Evolutionary conservation across 2,797 vertebrate genomes (phyloP), one percentile per base, ranked within the genome.

Genomic region (Centropyge bicolor): DNA sequence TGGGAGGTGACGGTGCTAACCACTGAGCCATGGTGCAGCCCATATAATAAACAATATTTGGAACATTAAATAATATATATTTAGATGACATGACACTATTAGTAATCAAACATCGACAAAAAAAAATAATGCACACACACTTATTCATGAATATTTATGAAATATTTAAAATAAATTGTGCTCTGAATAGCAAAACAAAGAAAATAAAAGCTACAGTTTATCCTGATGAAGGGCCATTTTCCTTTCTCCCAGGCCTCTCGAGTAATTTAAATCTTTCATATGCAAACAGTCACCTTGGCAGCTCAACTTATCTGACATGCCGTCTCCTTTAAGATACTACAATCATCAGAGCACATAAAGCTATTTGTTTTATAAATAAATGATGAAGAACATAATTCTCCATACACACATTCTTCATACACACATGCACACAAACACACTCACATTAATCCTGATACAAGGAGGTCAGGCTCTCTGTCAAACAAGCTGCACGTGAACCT

Each of bases 401-500:
- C n/a, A n/a, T n/a, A n/a, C n/a, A n/a, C n/a, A n/a, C n/a, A n/a
- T n/a, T n/a, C n/a, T n/a, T n/a, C 31, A 43, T 13, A 49, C 16
- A 43, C 45, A 24, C 70, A 62, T 38, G 22, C 35, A 52, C 41
- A 46, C 14, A 14, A 5, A 43, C 8, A 60, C 19, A 54, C 14
- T 19, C 10, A 35, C 36, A 9, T 22, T 31, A 41, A 62, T 40
- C 24, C 51, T 36, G 43, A 74, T 20, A 31, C 16, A 56, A 45
- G 13, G 10, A 49, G 31, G 43, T n/a, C 31, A 40, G 27, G 4
- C 61, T 55, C 11, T 31, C 43, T n/a, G 41, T 51, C 54, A 66
- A 52, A n/a, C 61, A 31, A 38, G 56, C 19, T 56, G 60, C 54
- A 43, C 56, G 20, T 20, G 24, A 70, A 66, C 54, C 36, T 41